These are phyloP conservation scores for Chlorodrepanis virens DNA, from an alignment of 2,113 vertebrate genomes.

Conservation along the genomic window DNA sequence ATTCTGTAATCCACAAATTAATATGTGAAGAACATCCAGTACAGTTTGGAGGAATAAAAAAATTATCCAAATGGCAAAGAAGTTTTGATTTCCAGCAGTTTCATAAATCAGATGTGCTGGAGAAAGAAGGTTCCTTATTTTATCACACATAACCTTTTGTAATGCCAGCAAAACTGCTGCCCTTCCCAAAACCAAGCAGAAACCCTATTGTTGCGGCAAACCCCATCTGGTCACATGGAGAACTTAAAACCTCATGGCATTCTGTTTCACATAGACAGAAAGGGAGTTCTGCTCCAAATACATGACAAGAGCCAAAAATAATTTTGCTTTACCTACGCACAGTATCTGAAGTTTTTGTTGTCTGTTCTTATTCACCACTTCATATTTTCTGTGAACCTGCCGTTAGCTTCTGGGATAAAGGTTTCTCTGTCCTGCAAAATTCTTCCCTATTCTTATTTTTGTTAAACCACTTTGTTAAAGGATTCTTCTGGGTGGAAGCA, in stretches of 20 bases:
- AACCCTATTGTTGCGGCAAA: constrained; percentile 57
- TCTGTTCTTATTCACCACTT: background rate
- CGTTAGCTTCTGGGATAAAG: background rate
- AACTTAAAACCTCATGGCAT: constrained; percentile 17
- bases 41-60: constrained; percentile 39
- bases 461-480: background rate
- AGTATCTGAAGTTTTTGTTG: background rate
- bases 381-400: background rate
- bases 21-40: constrained; percentile 65
- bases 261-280: constrained; percentile 5
- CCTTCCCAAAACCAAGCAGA: constrained; percentile 56
- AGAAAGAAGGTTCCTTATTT: constrained; percentile 59
- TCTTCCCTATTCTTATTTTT: background rate
- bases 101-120: constrained; percentile 38
- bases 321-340: background rate
- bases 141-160: constrained; percentile 38
- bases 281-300: background rate
- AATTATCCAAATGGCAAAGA: constrained; percentile 29
- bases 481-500: background rate
- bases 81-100: constrained; percentile 54
- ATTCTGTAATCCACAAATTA: constrained; percentile 72
- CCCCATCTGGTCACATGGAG: constrained; percentile 38
- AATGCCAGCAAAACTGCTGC: constrained; percentile 31
- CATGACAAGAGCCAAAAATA: background rate
- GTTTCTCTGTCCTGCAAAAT: background rate